A percentile compares a stretch with the other conserved stretches of the same genome.
Conservation (phyloP, 1,140 invertebrate species). For the Drosophila arawakana region DNA sequence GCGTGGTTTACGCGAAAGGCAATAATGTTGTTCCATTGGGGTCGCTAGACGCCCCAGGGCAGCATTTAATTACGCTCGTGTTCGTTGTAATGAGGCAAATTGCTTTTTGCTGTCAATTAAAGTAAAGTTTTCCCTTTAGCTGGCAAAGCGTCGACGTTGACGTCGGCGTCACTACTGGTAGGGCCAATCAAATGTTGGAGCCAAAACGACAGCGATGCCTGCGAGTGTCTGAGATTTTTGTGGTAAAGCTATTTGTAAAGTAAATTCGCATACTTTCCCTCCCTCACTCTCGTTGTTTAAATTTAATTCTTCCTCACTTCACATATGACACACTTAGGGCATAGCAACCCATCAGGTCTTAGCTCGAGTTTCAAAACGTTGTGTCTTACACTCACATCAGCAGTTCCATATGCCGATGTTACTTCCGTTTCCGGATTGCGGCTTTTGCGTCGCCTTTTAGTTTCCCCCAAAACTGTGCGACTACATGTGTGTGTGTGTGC, state of each 20-base stretch:
- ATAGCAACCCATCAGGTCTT: constrained; percentile 6
- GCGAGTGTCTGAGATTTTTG: constrained; percentile 52
- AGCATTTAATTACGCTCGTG: constrained; percentile 80
- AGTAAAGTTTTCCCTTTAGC: constrained; percentile 75
- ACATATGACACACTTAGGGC: constrained; percentile 1
- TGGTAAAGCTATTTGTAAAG: constrained; percentile 63
- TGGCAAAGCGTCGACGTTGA: background rate
- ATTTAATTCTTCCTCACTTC: background rate
- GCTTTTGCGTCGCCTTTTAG: constrained; percentile 54
- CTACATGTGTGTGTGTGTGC: constrained; percentile 4
- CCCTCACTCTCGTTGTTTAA: background rate
- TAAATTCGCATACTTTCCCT: constrained; percentile 20
- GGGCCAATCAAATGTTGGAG: constrained; percentile 67
- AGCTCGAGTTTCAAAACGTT: constrained; percentile 38
- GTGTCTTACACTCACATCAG: constrained; percentile 6
- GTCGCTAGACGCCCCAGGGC: constrained; percentile 57
- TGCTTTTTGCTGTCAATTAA: constrained; percentile 82
- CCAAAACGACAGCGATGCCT: constrained; percentile 14
- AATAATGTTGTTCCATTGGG: constrained; percentile 57
- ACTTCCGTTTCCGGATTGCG: constrained; percentile 64
- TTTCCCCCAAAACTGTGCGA: constrained; percentile 36
- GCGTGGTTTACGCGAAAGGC: constrained; percentile 10
- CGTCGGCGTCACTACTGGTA: constrained; percentile 29
- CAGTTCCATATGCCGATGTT: constrained; percentile 13
- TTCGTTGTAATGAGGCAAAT: constrained; percentile 79